Percentiles rank a stretch among this genome's conserved stretches.
Evolutionary conservation across 2,113 vertebrate genomes (phyloP).

Genomic region (Heliornis fulica): DNA sequence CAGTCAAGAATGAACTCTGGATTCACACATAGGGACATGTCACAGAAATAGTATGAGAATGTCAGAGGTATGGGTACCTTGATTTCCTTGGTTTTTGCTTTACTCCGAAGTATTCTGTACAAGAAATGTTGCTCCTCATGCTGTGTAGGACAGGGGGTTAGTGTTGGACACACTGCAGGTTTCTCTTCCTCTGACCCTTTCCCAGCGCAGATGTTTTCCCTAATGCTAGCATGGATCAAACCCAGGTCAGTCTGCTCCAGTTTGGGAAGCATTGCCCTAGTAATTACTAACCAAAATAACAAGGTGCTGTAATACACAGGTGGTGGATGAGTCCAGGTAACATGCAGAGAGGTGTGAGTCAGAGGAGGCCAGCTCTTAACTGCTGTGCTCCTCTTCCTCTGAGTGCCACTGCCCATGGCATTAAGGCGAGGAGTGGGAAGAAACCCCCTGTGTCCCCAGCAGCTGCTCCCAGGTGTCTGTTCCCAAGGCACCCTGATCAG

Average conservation of each 20-base stretch:
- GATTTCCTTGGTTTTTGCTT: neutral
- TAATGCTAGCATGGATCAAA: neutral
- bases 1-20: neutral
- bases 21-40: rapidly evolving
- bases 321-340: neutral
- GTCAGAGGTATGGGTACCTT: neutral
- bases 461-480: neutral
- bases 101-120: neutral
- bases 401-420: neutral
- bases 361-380: neutral
- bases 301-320: neutral
- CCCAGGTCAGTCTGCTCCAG: neutral
- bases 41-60: neutral
- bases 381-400: neutral
- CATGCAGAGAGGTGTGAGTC: neutral
- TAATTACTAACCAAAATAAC: neutral
- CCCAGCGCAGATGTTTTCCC: neutral
- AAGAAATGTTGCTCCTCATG: neutral
- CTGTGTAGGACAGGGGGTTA: neutral
- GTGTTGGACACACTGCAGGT: neutral
- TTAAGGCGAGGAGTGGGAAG: neutral
- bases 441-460: neutral
- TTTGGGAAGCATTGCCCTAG: neutral
- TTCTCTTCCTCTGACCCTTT: neutral
- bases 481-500: neutral